Evolutionary conservation across 1,140 invertebrate genomes (phyloP).

Genomic region (honey bee (Apis mellifera)): DNA sequence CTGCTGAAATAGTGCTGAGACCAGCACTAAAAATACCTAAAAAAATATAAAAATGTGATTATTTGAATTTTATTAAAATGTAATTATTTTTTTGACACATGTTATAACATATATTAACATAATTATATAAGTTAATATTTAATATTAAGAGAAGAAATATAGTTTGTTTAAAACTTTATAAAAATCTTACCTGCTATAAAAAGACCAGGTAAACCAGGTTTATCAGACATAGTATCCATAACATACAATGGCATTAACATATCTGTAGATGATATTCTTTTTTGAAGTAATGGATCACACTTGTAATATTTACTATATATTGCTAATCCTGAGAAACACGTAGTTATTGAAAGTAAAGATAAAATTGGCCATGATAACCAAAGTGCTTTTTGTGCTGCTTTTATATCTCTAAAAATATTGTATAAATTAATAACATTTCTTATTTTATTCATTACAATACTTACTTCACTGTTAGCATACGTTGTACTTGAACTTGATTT

Average conservation of each 20-base stretch:
- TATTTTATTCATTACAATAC: constrained; percentile 8
- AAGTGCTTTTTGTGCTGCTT: constrained; percentile 84
- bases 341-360: constrained; percentile 85
- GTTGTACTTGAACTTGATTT: constrained; percentile 94
- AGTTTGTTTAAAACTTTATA: not conserved
- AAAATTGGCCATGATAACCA: constrained; percentile 89
- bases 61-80: not conserved
- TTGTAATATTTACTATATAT: constrained; percentile 89
- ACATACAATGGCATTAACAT: constrained; percentile 90
- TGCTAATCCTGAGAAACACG: constrained; percentile 89
- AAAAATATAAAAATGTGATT: not conserved
- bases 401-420: constrained; percentile 79
- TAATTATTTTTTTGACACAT: not conserved
- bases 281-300: constrained; percentile 87
- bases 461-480: constrained; percentile 89
- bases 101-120: not conserved
- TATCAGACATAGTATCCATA: constrained; percentile 86
- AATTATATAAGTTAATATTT: too few relatives aligned
- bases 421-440: not conserved
- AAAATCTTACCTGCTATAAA: constrained; percentile 85
- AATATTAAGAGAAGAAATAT: not conserved
- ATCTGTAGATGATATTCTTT: constrained; percentile 82
- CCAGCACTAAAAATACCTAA: constrained; percentile 91
- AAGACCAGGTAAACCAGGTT: constrained; percentile 89
- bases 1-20: constrained; percentile 92